A percentile compares a stretch with the other conserved stretches of the same genome.
Conservation (phyloP, 2,888 invertebrate species). For the Gymnosoma rotundatum region DNA sequence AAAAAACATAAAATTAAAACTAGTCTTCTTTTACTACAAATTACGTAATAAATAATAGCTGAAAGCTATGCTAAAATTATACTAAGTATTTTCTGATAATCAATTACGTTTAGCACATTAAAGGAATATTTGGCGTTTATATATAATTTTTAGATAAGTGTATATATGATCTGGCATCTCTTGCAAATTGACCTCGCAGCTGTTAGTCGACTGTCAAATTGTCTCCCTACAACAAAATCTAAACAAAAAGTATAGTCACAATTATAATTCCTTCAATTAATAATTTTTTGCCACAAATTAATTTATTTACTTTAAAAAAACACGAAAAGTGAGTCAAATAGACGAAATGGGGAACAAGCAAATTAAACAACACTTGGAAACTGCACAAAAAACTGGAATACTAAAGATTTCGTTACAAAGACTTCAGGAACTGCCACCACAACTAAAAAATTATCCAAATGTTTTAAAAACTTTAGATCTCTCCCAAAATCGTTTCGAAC, state of each 20-base stretch:
- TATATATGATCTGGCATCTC: slow-evolving; percentile 50
- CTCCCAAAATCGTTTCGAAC: slow-evolving; percentile 93
- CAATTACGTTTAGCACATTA: no score
- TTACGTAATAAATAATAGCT: no score
- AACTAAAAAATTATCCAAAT: slow-evolving; percentile 86
- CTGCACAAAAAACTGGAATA: slow-evolving; percentile 97
- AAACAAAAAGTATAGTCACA: slow-evolving; percentile 54
- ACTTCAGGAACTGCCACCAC: slow-evolving; percentile 89
- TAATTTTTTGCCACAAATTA: neutral
- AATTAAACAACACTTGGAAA: slow-evolving; percentile 95
- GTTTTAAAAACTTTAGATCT: slow-evolving; percentile 92
- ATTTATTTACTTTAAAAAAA: neutral
- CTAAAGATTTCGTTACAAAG: slow-evolving; percentile 93
- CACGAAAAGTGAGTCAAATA: slow-evolving; percentile 22
- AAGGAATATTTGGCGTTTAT: no score
- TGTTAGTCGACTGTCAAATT: slow-evolving; percentile 31
- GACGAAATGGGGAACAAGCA: slow-evolving; percentile 92
- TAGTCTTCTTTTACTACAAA: no score
- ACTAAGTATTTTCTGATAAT: no score
- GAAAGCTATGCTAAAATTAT: no score
- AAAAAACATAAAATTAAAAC: no score
- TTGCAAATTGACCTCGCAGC: slow-evolving; percentile 34
- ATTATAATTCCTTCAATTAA: neutral
- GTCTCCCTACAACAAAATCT: slow-evolving; percentile 3
- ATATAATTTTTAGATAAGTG: neutral